Percentiles rank a stretch among this genome's conserved stretches.
Conservation (phyloP, 2,113 vertebrate genomes). For the Dascyllus trimaculatus region DNA sequence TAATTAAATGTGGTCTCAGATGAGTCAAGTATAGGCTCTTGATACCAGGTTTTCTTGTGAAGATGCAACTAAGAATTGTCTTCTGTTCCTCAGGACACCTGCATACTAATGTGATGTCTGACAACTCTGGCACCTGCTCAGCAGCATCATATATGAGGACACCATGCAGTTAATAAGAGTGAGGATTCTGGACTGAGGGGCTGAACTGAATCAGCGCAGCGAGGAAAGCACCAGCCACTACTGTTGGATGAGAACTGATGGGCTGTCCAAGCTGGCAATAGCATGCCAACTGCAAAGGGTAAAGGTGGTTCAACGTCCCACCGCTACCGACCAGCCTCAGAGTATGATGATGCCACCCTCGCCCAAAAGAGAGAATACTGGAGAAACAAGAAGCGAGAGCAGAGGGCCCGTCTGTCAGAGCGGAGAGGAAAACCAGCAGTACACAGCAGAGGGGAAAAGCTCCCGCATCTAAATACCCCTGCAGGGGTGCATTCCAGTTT, state of each 20-base stretch:
- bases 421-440: slow-evolving; percentile 44
- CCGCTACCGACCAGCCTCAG: slow-evolving; percentile 77
- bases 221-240: background rate
- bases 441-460: slow-evolving; percentile 28
- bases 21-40: background rate
- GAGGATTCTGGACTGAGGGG: slow-evolving; percentile 22
- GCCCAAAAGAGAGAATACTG: slow-evolving; percentile 87
- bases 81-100: slow-evolving; percentile 47
- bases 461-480: background rate
- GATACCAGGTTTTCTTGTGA: background rate
- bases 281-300: slow-evolving; percentile 77
- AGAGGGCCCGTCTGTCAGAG: slow-evolving; percentile 80
- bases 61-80: background rate
- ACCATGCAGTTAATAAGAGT: background rate
- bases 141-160: background rate
- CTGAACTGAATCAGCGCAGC: slow-evolving; percentile 26
- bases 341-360: slow-evolving; percentile 81
- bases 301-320: slow-evolving; percentile 61
- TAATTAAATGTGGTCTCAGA: too few species aligned
- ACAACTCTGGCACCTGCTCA: slow-evolving; percentile 25
- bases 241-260: slow-evolving; percentile 55
- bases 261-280: slow-evolving; percentile 55
- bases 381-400: slow-evolving; percentile 86
- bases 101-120: slow-evolving; percentile 46
- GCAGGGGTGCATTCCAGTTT: background rate